These are phyloP conservation scores for Sebastes fasciatus DNA, from an alignment of 2,113 vertebrate species.

Conservation along the genomic window DNA sequence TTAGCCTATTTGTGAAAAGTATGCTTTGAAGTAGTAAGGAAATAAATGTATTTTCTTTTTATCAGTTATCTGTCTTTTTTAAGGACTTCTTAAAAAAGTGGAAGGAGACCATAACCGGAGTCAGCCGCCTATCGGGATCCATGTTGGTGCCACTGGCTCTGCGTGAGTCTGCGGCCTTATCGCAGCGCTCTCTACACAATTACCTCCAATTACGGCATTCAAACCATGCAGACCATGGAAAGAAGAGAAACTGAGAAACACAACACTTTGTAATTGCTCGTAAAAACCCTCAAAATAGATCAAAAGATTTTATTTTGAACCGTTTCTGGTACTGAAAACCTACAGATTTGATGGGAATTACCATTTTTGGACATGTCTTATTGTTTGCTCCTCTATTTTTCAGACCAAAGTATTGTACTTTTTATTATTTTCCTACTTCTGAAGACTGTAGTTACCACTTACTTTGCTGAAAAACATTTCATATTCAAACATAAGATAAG, in stretches of 20 bases:
- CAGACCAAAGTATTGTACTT: not conserved
- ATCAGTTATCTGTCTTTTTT: conserved; percentile 66
- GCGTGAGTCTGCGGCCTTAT: conserved; percentile 66
- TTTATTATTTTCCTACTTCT: not conserved
- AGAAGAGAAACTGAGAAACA: conserved; percentile 44
- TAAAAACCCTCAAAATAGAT: conserved; percentile 27
- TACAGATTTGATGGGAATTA: not conserved
- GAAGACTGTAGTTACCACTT: not conserved
- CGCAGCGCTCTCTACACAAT: conserved; percentile 50
- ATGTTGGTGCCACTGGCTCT: conserved; percentile 52
- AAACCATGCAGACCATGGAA: conserved; percentile 44
- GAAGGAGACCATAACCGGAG: conserved; percentile 53
- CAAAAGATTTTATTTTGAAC: conserved; percentile 31
- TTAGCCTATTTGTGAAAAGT: conserved; percentile 75
- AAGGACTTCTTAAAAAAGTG: conserved; percentile 42
- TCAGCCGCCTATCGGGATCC: conserved; percentile 21
- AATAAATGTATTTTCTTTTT: conserved; percentile 66
- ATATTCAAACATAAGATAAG: conserved; percentile 5
- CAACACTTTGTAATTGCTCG: conserved; percentile 27
- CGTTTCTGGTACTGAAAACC: not conserved
- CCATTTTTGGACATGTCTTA: not conserved
- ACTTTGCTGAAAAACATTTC: not conserved
- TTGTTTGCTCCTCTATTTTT: not conserved
- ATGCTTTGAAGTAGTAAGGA: conserved; percentile 76
- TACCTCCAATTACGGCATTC: conserved; percentile 69